Evolutionary conservation across 2,888 invertebrate genomes (phyloP).

Genomic region (Anorthoa munda): DNA sequence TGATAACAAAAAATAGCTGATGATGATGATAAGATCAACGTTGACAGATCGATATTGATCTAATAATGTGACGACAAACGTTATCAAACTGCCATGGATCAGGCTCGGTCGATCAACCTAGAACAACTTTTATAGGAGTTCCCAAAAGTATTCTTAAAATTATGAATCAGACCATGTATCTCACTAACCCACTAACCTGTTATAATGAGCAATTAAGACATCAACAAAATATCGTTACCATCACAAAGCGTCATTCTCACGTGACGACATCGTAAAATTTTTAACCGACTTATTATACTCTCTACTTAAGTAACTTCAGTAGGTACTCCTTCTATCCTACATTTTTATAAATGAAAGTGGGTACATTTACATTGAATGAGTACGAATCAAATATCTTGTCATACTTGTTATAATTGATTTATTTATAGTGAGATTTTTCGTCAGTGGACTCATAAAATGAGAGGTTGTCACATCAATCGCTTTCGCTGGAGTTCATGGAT

Average conservation of each 20-base stretch:
- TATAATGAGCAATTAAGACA: background rate
- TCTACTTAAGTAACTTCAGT: slow-evolving; percentile 14
- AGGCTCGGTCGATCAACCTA: too few relatives aligned
- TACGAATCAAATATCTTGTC: slow-evolving; percentile 52
- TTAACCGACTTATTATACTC: too few relatives aligned
- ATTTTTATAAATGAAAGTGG: slow-evolving; percentile 11
- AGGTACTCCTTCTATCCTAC: slow-evolving; percentile 8
- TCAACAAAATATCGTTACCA: background rate
- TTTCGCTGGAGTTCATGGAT: slow-evolving; percentile 26
- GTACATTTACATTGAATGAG: slow-evolving; percentile 55
- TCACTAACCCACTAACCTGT: background rate
- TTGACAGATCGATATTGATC: too few relatives aligned
- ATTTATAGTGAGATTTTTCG: slow-evolving; percentile 40
- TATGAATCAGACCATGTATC: background rate
- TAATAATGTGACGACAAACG: too few relatives aligned
- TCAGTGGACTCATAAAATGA: slow-evolving; percentile 26
- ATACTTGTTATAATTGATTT: slow-evolving; percentile 32
- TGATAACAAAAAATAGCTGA: too few relatives aligned
- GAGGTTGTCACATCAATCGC: slow-evolving; percentile 40
- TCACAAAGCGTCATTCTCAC: background rate
- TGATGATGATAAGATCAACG: too few relatives aligned
- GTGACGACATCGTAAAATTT: slow-evolving; percentile 23
- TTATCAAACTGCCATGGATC: too few relatives aligned
- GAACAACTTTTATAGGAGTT: too few relatives aligned
- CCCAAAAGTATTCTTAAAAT: background rate